Base-by-base conservation (phyloP, 2,113 vertebrate genomes). In the Tragulus kanchil region DNA sequence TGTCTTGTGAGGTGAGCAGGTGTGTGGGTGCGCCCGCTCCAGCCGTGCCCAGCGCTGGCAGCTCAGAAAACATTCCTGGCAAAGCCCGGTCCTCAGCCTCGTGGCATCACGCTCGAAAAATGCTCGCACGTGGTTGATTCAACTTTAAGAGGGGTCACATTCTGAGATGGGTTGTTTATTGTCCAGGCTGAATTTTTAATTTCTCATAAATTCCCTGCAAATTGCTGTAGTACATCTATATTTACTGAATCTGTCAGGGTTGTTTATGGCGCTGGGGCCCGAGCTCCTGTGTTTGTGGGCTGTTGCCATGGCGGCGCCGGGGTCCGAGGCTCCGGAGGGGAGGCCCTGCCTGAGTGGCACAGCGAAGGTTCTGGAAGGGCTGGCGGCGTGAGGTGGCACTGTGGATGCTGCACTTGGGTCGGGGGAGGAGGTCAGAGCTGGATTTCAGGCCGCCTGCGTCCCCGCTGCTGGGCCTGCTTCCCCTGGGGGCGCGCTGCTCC, bases 201-300 rank as follows among this genome's bases (percentile, higher is more conserved):
- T 99, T 98, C 93, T 97, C 95, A 78, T 62, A 96, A 95, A 93
- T 98, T 98, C 98, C 97, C 88, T 90, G 79, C 96, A 96, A 96
- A 98, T 97, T 97, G 96, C 97, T 97, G 28, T 96, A 73, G 96
- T 98, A 25, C 92, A 95, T 95, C 79, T 98, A 69, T 98, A 97
- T 98, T 98, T 98, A 98, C 98, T 98, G 97, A 98, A 96, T 93
- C 81, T 97, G 79, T 98, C 97, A 96, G 78, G 42, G 61, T 92
- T 98, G 98, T 98, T 98, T 98, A 97, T 98, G 94, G 82, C 93
- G 94, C 96, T 21, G 59, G 96, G 95, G 97, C 65, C 94, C 93
- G 96, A 98, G 89, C 96, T 97, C 96, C 93, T 25, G 9, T 98
- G 96, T 98, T 98, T 98, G 97, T 71, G 89, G 96, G 82, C 67